Conservation (phyloP, 2,113 vertebrate genomes). For the Actenoides hombroni region DNA sequence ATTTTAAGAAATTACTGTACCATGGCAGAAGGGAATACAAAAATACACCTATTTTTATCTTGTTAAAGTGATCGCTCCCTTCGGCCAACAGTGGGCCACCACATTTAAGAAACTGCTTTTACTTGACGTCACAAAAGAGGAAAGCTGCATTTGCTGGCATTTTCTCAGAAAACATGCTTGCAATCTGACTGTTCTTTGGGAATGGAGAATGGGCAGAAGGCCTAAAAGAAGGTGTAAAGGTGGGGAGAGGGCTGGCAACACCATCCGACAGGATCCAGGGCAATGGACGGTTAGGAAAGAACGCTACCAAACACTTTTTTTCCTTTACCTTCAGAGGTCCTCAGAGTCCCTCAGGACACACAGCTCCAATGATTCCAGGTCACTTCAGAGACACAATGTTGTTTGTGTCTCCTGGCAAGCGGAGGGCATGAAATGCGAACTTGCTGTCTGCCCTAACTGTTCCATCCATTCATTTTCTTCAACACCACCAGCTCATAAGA, state of each 20-base stretch:
- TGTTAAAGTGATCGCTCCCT: not conserved
- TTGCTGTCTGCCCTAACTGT: not conserved
- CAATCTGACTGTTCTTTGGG: not conserved
- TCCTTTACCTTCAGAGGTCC: constrained; percentile 1
- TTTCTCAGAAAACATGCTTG: not conserved
- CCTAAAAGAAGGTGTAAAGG: not conserved
- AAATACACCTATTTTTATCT: not conserved
- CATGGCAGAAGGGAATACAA: not conserved
- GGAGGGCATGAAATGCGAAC: not conserved
- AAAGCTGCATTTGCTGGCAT: not conserved
- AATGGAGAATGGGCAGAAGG: not conserved
- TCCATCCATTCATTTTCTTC: constrained; percentile 29
- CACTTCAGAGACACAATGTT: not conserved
- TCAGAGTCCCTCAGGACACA: not conserved
- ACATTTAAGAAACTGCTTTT: not conserved
- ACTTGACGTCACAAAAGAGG: not conserved
- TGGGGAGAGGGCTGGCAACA: not conserved
- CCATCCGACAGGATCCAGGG: not conserved
- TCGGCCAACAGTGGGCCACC: not conserved
- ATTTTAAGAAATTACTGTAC: not conserved
- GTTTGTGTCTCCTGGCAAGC: not conserved
- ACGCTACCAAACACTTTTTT: not conserved
- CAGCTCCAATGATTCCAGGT: not conserved
- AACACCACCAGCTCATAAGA: not conserved
- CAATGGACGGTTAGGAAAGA: not conserved